phyloP scores from a whole-genome alignment of 2,888 invertebrate genomes.

The Xestia sexstrigata region DNA sequence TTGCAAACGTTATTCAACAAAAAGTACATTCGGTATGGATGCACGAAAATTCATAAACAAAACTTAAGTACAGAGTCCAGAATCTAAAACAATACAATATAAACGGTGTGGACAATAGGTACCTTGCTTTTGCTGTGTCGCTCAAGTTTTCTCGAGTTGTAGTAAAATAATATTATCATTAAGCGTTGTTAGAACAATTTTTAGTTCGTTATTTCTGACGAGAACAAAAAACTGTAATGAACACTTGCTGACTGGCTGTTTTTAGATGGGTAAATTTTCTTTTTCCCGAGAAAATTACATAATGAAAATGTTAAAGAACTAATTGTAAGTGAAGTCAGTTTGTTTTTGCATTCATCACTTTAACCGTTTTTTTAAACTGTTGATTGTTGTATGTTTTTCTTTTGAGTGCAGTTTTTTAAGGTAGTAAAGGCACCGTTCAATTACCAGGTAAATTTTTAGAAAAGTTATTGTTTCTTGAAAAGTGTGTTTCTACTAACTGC shows the following conservation, averaged over 20 bases:
- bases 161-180: conserved; percentile 42
- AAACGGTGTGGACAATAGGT: neutral
- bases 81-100: neutral
- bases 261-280: conserved; percentile 47
- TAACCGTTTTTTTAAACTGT: neutral
- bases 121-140: neutral
- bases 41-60: neutral
- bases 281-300: conserved; percentile 41
- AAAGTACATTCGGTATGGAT: neutral
- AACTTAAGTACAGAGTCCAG: neutral
- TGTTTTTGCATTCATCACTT: conserved; percentile 8
- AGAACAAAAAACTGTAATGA: conserved; percentile 59
- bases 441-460: neutral
- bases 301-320: conserved; percentile 46
- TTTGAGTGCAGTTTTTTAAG: neutral
- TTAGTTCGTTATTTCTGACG: conserved; percentile 43
- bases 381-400: neutral
- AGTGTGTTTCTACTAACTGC: neutral
- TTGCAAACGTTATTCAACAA: neutral
- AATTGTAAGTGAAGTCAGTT: conserved; percentile 18
- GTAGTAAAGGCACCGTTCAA: neutral
- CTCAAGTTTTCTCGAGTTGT: conserved; percentile 28
- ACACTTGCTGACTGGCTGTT: conserved; percentile 58
- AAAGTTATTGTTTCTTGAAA: neutral
- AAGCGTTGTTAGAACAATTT: conserved; percentile 46